Base-by-base conservation (phyloP, 2,113 vertebrate species). In the Lethenteron camtschaticum region DNA sequence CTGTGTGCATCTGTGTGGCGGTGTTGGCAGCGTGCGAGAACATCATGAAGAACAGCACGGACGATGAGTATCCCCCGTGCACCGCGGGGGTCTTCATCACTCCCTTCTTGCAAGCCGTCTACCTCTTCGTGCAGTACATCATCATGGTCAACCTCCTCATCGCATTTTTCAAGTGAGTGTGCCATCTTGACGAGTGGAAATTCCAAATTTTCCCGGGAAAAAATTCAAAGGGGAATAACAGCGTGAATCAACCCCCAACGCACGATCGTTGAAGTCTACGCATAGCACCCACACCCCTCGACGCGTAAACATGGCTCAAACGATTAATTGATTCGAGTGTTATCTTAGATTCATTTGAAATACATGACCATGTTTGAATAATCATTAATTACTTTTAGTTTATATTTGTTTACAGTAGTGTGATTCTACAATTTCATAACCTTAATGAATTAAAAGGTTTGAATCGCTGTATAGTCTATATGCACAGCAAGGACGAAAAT, bases 81-180 rank as follows among this genome's bases (percentile, higher is more conserved):
- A 81, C 87, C 71, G 84, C 89, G 9, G 89, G 85, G 8, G 83
- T 85, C 57, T 99, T 96, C 71, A 79, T 99, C 16, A 84, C 84
- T 0, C 84, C 87, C 0, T 84, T 89, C 72, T 86, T 99, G 59
- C 92, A 99, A 78, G 94, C 87, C 1, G 90, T 99, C 68, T 99
- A 99, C 72, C 84, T 99, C 72, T 99, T 99, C 70, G 81, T 96
- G 73, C 94, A 99, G 69, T 97, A 97, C 68, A 91, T 99, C 78
- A 95, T 99, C 80, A 92, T 97, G 89, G 92, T 99, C 83, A 97
- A 96, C 77, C 80, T 95, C 71, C 81, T 97, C 72, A 96, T 97
- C 69, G 87, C 94, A 68, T 91, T 96, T 77, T 96, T 92, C 77
- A 99, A 99, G 94, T 96, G 86, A 70, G 88, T 41, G 58, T 13